Percentiles rank a stretch among this genome's conserved stretches.
Evolutionary conservation across 92 coral and sea anemone genomes (phyloP).

Genomic region (Actinernus sp.): DNA sequence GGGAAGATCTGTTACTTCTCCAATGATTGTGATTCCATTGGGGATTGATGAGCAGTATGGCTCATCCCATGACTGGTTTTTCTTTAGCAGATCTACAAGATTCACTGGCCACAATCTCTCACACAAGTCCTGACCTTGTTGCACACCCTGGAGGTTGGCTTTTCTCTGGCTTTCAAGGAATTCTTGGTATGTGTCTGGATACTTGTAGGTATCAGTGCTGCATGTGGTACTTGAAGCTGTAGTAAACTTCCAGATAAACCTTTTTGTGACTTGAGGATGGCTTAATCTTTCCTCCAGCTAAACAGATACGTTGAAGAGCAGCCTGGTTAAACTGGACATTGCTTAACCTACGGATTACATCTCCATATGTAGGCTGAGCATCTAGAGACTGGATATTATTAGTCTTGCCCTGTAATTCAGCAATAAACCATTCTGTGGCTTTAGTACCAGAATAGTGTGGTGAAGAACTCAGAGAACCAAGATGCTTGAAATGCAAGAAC

Average conservation of each 20-base stretch:
- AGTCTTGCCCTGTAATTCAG: conserved; percentile 30
- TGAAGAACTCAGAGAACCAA: neutral
- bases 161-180: conserved; percentile 2
- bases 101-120: neutral
- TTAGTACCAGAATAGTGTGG: conserved; percentile 26
- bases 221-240: neutral
- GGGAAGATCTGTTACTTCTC: neutral
- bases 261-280: neutral
- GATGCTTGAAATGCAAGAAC: conserved; percentile 6
- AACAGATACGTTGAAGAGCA: conserved; percentile 5
- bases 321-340: conserved; percentile 18
- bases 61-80: neutral
- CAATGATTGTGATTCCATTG: neutral
- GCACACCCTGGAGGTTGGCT: conserved; percentile 10
- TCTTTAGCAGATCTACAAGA: neutral
- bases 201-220: neutral
- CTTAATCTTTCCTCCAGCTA: conserved; percentile 1
- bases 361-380: conserved; percentile 29
- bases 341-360: neutral
- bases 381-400: conserved; percentile 24
- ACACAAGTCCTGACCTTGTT: conserved; percentile 5
- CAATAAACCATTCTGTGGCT: conserved; percentile 25
- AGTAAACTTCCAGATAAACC: neutral
- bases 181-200: conserved; percentile 19
- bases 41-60: neutral